Percentiles rank a stretch among this genome's conserved stretches.
These are phyloP conservation scores for Megaustenia siamemsis DNA, from an alignment of 2,888 invertebrate species.

Conservation along the genomic window DNA sequence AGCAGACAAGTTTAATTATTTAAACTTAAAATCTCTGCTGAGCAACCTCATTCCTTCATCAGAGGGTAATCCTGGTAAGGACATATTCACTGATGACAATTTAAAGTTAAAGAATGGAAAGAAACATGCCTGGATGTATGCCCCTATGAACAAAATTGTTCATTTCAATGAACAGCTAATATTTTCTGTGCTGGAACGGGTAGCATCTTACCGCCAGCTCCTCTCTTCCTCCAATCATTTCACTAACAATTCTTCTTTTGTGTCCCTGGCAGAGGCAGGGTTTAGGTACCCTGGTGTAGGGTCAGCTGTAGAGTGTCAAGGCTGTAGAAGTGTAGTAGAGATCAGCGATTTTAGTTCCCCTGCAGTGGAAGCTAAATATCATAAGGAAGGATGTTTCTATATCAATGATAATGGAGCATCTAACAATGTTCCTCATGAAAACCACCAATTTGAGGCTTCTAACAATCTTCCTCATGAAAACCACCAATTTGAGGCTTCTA, in stretches of 20 bases:
- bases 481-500: too few relatives aligned
- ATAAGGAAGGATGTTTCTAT: not conserved
- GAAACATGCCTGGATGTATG: not conserved
- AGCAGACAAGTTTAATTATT: not conserved
- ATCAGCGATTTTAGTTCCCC: not conserved
- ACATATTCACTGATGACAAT: not conserved
- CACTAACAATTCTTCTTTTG: not conserved
- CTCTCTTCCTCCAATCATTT: not conserved
- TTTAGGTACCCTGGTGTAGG: constrained; percentile 23
- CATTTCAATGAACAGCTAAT: not conserved
- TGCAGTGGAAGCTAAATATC: not conserved
- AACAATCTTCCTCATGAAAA: not conserved
- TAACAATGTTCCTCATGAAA: not conserved
- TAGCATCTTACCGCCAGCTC: not conserved
- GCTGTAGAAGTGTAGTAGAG: constrained; percentile 9
- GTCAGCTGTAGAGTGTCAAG: constrained; percentile 2
- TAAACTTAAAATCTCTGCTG: not conserved
- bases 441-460: not conserved
- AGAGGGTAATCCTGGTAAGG: not conserved
- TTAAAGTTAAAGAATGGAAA: not conserved
- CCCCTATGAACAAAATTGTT: not conserved
- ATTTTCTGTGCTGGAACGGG: not conserved
- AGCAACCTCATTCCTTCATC: not conserved
- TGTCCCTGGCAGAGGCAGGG: constrained; percentile 26
- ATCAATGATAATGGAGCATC: not conserved